Conservation (phyloP, 2,888 invertebrate genomes). For the Clivina fossor region DNA sequence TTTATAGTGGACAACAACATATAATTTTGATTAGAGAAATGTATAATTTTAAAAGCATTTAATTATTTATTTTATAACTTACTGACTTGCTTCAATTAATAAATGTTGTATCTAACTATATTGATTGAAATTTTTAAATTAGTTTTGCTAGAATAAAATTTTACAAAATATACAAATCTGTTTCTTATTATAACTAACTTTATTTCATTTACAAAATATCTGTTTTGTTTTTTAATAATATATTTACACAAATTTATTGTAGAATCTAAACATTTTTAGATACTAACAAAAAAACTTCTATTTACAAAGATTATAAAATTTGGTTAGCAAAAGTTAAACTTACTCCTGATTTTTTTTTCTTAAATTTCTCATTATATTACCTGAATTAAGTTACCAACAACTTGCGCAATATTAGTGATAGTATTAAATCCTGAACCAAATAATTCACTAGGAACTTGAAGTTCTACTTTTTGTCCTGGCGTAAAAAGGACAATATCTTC, state of each 20-base stretch:
- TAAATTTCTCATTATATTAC: conserved; percentile 14
- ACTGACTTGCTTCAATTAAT: too few relatives aligned
- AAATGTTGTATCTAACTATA: too few relatives aligned
- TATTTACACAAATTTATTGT: background rate
- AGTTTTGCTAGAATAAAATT: too few relatives aligned
- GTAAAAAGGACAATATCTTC: conserved; percentile 64
- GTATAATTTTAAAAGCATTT: too few relatives aligned
- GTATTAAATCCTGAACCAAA: conserved; percentile 70
- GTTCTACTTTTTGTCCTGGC: conserved; percentile 64
- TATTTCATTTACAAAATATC: background rate
- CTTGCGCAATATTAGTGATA: conserved; percentile 66
- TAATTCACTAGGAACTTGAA: conserved; percentile 66
- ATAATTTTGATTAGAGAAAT: too few relatives aligned
- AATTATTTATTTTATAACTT: too few relatives aligned
- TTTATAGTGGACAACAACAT: too few relatives aligned
- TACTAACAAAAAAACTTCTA: background rate
- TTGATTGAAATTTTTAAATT: too few relatives aligned
- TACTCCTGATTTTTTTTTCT: background rate
- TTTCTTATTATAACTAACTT: too few relatives aligned
- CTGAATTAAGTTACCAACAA: conserved; percentile 63
- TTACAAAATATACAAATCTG: too few relatives aligned
- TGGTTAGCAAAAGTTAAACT: too few relatives aligned
- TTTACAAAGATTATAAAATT: too few relatives aligned
- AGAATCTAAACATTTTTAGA: background rate
- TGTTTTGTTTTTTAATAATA: background rate